These are phyloP conservation scores for Drosophila paramelanica DNA, from an alignment of 2,888 invertebrate genomes.

Conservation along the genomic window DNA sequence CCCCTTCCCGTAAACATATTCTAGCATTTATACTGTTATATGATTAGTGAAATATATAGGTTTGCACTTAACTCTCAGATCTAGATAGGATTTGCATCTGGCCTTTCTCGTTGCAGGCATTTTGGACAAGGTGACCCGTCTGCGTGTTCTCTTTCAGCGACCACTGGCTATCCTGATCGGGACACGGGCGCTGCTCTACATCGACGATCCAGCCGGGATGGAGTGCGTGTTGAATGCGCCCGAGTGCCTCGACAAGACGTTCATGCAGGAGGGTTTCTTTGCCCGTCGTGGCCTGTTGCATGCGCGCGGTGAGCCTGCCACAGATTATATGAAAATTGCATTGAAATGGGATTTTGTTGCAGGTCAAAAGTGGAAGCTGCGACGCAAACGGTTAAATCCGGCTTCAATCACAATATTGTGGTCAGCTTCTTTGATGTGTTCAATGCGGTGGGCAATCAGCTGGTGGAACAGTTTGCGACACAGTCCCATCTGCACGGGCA, in stretches of 20 bases:
- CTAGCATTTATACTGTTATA: too few species aligned
- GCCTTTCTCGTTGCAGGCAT: constrained; percentile 58
- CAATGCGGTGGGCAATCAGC: constrained; percentile 80
- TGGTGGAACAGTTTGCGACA: constrained; percentile 68
- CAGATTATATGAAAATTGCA: too few species aligned
- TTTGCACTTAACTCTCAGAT: too few species aligned
- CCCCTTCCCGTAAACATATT: too few species aligned
- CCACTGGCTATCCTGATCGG: constrained; percentile 81
- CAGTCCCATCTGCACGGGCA: constrained; percentile 59
- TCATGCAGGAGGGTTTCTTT: constrained; percentile 83
- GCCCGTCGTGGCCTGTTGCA: constrained; percentile 81
- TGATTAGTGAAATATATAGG: too few species aligned
- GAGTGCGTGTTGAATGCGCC: constrained; percentile 81
- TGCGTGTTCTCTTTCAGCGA: constrained; percentile 72
- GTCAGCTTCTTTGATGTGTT: constrained; percentile 80
- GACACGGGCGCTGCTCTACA: constrained; percentile 76
- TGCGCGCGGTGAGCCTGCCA: constrained; percentile 70
- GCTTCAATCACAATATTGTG: constrained; percentile 82
- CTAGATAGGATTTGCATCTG: not conserved
- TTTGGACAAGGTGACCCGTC: constrained; percentile 69
- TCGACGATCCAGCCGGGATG: constrained; percentile 82
- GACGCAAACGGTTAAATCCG: constrained; percentile 83
- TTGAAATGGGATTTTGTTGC: constrained; percentile 1
- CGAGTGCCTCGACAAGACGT: constrained; percentile 83
- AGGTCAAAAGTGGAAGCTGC: constrained; percentile 83